Evolutionary conservation across 1,140 invertebrate genomes (phyloP).

Genomic region (Rhopalosiphum maidis): DNA sequence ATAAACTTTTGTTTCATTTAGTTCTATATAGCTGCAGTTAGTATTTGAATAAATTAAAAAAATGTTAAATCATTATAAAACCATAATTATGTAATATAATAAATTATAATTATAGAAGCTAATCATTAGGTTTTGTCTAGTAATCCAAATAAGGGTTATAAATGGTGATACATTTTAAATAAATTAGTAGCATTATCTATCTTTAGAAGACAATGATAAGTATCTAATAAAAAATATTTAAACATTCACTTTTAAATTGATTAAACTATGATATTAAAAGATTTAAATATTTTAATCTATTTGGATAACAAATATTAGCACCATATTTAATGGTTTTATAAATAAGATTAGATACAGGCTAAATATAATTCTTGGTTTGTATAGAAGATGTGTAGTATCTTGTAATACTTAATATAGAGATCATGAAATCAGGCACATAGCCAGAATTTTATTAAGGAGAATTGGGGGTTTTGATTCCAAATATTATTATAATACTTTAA

Average conservation of each 20-base stretch:
- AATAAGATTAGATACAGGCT: not conserved
- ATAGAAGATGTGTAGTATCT: not conserved
- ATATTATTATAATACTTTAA: not conserved
- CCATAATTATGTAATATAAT: not conserved
- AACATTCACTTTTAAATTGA: not conserved
- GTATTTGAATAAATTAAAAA: not conserved
- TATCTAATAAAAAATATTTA: not conserved
- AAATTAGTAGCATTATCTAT: not conserved
- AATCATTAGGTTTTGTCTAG: not conserved
- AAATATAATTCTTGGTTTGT: not conserved
- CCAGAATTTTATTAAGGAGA: not conserved
- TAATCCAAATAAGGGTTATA: not conserved
- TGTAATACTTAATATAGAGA: constrained; percentile 25
- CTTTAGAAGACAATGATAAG: not conserved
- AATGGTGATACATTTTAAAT: not conserved
- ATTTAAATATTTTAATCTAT: not conserved
- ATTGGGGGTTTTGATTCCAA: not conserved
- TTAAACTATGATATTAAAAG: not conserved
- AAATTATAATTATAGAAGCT: not conserved
- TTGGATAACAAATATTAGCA: not conserved
- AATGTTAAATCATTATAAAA: not conserved
- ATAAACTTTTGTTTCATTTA: not conserved
- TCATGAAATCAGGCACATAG: constrained; percentile 13
- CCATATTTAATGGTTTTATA: constrained; percentile 10
- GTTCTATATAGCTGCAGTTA: not conserved